Percentiles rank a stretch among this genome's conserved stretches.
These are phyloP conservation scores for Theocolax elegans DNA, from an alignment of 1,140 invertebrate species.

Conservation along the genomic window DNA sequence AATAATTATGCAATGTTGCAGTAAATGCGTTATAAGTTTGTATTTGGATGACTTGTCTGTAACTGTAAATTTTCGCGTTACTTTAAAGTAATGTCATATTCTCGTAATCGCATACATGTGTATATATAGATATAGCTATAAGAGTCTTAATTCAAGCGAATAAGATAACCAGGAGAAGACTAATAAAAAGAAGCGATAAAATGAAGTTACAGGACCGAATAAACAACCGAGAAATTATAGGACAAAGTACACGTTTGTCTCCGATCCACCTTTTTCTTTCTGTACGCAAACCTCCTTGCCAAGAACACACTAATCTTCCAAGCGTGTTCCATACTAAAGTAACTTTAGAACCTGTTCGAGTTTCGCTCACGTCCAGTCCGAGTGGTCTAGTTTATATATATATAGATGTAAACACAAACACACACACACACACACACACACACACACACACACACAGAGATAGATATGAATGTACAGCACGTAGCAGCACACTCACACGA, in stretches of 20 bases:
- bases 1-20: too few species aligned
- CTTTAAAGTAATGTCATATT: too few species aligned
- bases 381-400: not conserved
- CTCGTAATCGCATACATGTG: too few species aligned
- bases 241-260: conserved; percentile 19
- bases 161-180: too few species aligned
- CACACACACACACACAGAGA: not conserved
- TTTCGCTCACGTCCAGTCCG: not conserved
- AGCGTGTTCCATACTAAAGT: conserved; percentile 34
- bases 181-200: too few species aligned
- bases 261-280: conserved; percentile 37
- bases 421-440: not conserved
- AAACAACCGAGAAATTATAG: conserved; percentile 4
- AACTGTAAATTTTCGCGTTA: too few species aligned
- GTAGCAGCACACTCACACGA: not conserved
- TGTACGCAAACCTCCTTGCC: conserved; percentile 13
- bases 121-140: too few species aligned
- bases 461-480: not conserved
- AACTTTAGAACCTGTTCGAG: conserved; percentile 30
- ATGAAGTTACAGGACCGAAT: conserved; percentile 1
- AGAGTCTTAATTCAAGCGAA: too few species aligned
- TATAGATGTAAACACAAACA: not conserved
- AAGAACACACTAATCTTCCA: conserved; percentile 32
- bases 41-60: too few species aligned
- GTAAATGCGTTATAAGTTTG: too few species aligned